Conservation (phyloP, 64 coral and sea anemone species). For the Anthopleura sola region DNA sequence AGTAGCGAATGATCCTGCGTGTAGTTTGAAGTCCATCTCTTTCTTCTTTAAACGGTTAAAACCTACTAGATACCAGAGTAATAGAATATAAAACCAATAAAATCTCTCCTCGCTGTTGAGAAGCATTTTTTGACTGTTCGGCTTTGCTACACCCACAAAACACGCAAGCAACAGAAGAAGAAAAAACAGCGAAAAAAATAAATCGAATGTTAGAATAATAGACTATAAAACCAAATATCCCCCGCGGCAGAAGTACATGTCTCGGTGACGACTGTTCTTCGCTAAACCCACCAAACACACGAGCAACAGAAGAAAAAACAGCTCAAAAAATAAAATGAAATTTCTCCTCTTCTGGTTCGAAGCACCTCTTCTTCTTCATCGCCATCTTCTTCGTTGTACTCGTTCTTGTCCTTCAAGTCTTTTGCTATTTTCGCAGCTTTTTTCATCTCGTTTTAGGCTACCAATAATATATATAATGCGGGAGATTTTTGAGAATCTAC, state of each 20-base stretch:
- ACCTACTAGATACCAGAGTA: too few species aligned
- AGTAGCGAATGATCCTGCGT: too few species aligned
- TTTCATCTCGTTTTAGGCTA: not conserved
- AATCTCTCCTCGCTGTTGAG: too few species aligned
- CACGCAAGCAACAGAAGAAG: constrained; percentile 39
- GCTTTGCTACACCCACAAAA: constrained; percentile 32
- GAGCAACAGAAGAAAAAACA: constrained; percentile 57
- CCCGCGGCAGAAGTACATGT: not conserved
- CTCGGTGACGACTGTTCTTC: not conserved
- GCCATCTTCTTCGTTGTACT: not conserved
- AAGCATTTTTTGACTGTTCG: not conserved
- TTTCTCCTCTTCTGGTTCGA: constrained; percentile 22
- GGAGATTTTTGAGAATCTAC: not conserved
- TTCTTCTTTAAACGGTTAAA: too few species aligned
- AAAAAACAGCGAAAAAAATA: constrained; percentile 44
- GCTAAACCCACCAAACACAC: constrained; percentile 39
- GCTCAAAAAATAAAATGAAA: constrained; percentile 28
- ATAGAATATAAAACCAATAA: too few species aligned
- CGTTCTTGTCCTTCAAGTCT: not conserved
- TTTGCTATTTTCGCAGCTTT: not conserved
- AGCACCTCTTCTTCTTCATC: constrained; percentile 17
- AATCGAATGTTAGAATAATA: not conserved
- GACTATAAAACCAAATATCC: not conserved
- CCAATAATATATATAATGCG: not conserved
- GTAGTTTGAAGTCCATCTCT: too few species aligned